Evolutionary conservation across 2,113 vertebrate genomes (phyloP), one percentile per base, ranked within the genome.

Genomic region (Aramus guarauna): DNA sequence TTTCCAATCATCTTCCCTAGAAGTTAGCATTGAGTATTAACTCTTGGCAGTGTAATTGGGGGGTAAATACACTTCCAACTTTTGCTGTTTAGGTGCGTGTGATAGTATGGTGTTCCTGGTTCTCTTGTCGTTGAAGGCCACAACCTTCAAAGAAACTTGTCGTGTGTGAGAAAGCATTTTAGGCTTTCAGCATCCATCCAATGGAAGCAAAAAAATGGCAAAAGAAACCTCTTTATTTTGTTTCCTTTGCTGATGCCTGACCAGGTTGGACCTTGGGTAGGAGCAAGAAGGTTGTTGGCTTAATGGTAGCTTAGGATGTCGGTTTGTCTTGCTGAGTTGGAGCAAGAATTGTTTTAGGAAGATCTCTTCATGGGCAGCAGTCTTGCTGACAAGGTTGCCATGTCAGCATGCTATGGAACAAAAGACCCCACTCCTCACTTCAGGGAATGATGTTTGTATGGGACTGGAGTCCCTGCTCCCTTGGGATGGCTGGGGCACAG

Each of bases 231-330:
- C 10, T 66, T 66, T 27, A 3, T 74, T 52, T 56, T 60, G 15
- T 85, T 91, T 67, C 32, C 18, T 74, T 71, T 43, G 18, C 16
- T 80, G 20, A 7, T 76, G 32, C 36, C 32, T 1, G 2, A 2
- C 23, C 11, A 23, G 0, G 0, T 55, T 56, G 53, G 77, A 41
- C 27, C 39, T 76, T 32, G 11, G 3, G 0, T 13, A 22, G 43
- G 43, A 50, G 22, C 2, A 10, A 56, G 8, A 56, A 67, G 36
- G 8, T 17, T 58, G 12, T 55, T 88, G 19, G 39, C 34, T 47
- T 36, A 13, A 7, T 3, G 24, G 4, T 30, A 52, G 22, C 6
- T 52, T 53, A 7, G 19, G 26, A 29, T 66, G 9, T 50, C 3
- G 4, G 14, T 64, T 90, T 86, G 5, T 59, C 68, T 47, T 60